Percentiles rank a stretch among this genome's conserved stretches.
Evolutionary conservation across 2,113 vertebrate genomes (phyloP).

Genomic region (Spea bombifrons): DNA sequence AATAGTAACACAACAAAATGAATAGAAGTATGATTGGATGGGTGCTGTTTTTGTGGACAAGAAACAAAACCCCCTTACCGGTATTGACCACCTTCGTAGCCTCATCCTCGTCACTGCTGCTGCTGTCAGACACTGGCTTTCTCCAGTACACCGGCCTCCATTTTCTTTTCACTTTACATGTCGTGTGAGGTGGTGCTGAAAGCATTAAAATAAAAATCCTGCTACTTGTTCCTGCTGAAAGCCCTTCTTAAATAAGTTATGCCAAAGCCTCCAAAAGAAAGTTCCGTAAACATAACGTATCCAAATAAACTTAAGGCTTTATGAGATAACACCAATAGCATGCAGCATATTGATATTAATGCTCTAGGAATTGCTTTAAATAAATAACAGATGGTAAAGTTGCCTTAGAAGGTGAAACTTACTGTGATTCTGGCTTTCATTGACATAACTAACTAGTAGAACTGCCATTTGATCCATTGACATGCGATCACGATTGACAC

Average conservation of each 20-base stretch:
- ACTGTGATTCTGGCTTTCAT: slow-evolving; percentile 90
- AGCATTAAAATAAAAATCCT: slow-evolving; percentile 16
- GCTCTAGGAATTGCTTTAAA: no score
- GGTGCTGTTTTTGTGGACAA: no score
- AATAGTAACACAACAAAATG: no score
- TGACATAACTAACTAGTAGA: slow-evolving; percentile 92
- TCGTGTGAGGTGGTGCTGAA: slow-evolving; percentile 89
- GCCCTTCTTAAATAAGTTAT: no score
- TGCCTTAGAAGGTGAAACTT: slow-evolving; percentile 60
- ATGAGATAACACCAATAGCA: no score
- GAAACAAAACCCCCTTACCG: slow-evolving; percentile 60
- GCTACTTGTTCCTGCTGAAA: no score
- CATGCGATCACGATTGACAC: slow-evolving; percentile 88
- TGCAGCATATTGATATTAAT: no score
- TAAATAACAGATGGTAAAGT: no score
- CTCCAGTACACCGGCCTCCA: slow-evolving; percentile 80
- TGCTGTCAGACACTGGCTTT: slow-evolving; percentile 61
- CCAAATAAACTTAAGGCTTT: neutral
- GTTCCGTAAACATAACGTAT: neutral
- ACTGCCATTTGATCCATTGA: slow-evolving; percentile 94
- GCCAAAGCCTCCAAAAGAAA: neutral
- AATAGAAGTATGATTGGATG: no score
- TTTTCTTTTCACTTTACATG: slow-evolving; percentile 82
- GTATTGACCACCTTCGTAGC: slow-evolving; percentile 62
- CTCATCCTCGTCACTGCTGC: slow-evolving; percentile 70